Base-by-base conservation (phyloP, 2,888 invertebrate species). In the Apomyelois bistriatella region DNA sequence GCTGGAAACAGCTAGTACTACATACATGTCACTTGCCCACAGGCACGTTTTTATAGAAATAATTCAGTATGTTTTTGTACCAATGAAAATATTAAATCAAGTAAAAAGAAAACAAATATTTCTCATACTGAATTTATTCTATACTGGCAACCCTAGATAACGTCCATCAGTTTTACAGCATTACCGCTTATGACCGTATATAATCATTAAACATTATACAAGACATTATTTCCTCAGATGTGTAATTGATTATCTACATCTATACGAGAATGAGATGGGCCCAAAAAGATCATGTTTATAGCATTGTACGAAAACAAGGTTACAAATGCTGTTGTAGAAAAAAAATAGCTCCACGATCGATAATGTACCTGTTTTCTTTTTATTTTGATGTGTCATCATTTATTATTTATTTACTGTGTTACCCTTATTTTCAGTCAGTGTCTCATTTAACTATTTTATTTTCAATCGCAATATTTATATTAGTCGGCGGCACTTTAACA, bases 281-380 rank as follows among this genome's bases (percentile, higher is more conserved):
- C 46, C 15, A 30, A 30, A 16, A 16, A 37, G 22, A 22, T 22
- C 5, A 22, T 22, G 30, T 15, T 47, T n/a, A 28, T 46, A 13
- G 28, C 37, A 49, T 38, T 49, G 50, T 54, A 54, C 51, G 49
- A 58, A 54, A 56, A 53, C 65, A 63, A 68, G 65, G 65, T 65
- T 58, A 58, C 63, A 62, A 52, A 56, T 61, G 73, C 81, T 88
- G 89, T 89, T 89, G 89, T 89, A 89, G 89, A 84, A 90, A 89
- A 88, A 89, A 89, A 86, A 63, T 90, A 89, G 89, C 88, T 79
- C 88, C 87, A 84, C 78, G 74, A 70, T 68, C 66, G 61, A 66
- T 58, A 61, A 65, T 61, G 60, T 60, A 66, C 59, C 56, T 69
- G 66, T 59, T 58, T 9, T 32, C 32, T 8, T 10, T 70, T 59